Evolutionary conservation across 1,140 invertebrate species (phyloP).

Genomic region (Aculops lycopersici): DNA sequence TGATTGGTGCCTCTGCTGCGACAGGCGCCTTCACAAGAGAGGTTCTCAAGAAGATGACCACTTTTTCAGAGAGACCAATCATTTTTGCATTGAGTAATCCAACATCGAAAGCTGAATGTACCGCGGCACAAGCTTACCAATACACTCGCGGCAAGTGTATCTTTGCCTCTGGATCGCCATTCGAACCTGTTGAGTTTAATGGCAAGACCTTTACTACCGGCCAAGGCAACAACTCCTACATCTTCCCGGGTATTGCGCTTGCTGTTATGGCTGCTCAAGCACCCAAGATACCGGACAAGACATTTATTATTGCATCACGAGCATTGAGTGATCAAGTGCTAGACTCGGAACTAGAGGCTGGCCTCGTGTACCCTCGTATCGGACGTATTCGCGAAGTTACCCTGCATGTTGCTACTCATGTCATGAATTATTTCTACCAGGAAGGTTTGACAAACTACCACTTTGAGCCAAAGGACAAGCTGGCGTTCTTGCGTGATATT

Average conservation of each 20-base stretch:
- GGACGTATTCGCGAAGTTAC: conserved; percentile 58
- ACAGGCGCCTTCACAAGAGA: conserved; percentile 54
- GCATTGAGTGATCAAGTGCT: conserved; percentile 48
- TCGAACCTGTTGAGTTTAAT: conserved; percentile 37
- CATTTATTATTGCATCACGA: conserved; percentile 60
- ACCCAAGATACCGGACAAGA: conserved; percentile 53
- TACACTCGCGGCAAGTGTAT: conserved; percentile 56
- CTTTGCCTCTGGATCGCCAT: conserved; percentile 72
- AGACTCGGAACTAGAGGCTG: conserved; percentile 39
- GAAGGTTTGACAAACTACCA: conserved; percentile 20
- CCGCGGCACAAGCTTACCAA: conserved; percentile 58
- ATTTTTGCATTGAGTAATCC: conserved; percentile 88
- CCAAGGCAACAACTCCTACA: conserved; percentile 86
- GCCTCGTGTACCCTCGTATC: conserved; percentile 78
- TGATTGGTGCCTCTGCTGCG: conserved; percentile 63
- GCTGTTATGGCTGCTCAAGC: conserved; percentile 43
- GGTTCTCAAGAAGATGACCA: conserved; percentile 49
- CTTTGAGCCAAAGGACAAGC: conserved; percentile 22
- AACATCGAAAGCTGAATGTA: conserved; percentile 79
- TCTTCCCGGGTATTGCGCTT: conserved; percentile 69
- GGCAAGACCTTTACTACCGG: conserved; percentile 52
- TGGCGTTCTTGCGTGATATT: conserved; percentile 17
- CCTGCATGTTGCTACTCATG: conserved; percentile 41
- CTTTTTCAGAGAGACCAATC: conserved; percentile 49
- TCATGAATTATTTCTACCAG: conserved; percentile 60